phyloP scores from a whole-genome alignment of 1,140 invertebrate genomes.

The Sitobion miscanthi region DNA sequence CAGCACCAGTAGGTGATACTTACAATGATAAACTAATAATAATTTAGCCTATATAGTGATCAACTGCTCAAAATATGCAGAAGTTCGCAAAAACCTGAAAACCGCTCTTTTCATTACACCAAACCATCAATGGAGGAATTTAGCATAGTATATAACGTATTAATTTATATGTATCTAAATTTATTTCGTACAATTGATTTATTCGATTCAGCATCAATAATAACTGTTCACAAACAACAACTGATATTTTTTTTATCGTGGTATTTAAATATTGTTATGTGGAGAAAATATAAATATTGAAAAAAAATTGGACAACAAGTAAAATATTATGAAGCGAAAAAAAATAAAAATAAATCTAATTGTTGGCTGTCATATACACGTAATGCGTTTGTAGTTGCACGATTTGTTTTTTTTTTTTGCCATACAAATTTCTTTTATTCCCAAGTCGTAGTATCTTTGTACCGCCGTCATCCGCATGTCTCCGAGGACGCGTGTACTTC shows the following conservation, averaged over 20 bases:
- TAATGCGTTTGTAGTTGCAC: not conserved
- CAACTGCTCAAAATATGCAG: no score
- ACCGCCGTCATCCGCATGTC: slow-evolving; percentile 5
- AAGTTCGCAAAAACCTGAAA: no score
- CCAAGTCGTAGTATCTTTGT: slow-evolving; percentile 10
- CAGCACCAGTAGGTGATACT: no score
- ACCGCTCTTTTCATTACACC: no score
- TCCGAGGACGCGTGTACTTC: not conserved
- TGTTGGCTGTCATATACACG: not conserved
- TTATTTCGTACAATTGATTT: not conserved
- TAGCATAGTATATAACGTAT: not conserved
- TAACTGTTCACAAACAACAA: not conserved
- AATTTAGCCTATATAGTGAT: no score
- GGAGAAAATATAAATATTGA: not conserved
- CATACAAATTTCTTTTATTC: not conserved
- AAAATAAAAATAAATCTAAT: not conserved
- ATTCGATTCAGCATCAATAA: not conserved
- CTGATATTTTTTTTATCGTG: not conserved
- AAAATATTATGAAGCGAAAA: not conserved
- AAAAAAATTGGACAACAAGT: not conserved
- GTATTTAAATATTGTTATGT: not conserved
- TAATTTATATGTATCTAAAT: not conserved
- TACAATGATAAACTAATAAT: no score
- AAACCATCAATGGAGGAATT: not conserved
- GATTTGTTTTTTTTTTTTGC: slow-evolving; percentile 15